Conservation (phyloP, 2,888 invertebrate species). For the Liodrosophila aerea region DNA sequence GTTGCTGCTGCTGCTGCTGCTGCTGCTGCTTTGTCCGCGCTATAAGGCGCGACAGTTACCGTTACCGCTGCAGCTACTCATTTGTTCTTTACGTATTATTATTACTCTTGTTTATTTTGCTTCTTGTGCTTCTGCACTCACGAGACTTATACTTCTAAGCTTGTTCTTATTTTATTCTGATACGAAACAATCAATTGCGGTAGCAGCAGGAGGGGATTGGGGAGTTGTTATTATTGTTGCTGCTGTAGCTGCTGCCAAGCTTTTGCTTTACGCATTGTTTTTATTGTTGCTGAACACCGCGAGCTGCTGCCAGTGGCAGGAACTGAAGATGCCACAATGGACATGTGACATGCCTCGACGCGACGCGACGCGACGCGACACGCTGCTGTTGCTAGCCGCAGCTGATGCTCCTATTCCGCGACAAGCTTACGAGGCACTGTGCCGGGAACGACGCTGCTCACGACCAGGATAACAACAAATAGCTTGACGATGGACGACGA, state of each 20-base stretch:
- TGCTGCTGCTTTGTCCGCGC: slow-evolving; percentile 29
- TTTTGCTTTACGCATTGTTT: background rate
- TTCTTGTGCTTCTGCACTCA: too few species aligned
- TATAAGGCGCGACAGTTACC: slow-evolving; percentile 55
- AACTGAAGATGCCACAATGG: background rate
- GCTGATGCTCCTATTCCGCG: slow-evolving; percentile 7
- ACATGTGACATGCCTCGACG: slow-evolving; percentile 24
- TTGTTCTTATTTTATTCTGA: slow-evolving; percentile 5
- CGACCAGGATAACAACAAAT: background rate
- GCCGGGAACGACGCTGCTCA: too few species aligned
- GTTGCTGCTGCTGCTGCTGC: slow-evolving; percentile 21
- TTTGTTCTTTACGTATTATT: slow-evolving; percentile 33
- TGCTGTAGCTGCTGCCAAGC: too few species aligned
- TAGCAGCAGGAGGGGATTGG: background rate
- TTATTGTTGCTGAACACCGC: slow-evolving; percentile 4
- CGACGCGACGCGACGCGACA: slow-evolving; percentile 12
- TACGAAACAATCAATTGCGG: slow-evolving; percentile 10
- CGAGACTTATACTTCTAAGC: slow-evolving; percentile 8
- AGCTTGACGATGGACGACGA: slow-evolving; percentile 28
- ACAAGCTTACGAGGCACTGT: too few species aligned
- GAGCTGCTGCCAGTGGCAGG: slow-evolving; percentile 2
- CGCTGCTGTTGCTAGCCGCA: slow-evolving; percentile 10
- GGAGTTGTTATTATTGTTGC: slow-evolving; percentile 2
- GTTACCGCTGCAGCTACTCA: slow-evolving; percentile 46
- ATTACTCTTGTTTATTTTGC: slow-evolving; percentile 1